Percentiles rank a stretch among this genome's conserved stretches.
Evolutionary conservation across 2,888 invertebrate species (phyloP).

Genomic region (Entomobrya multifasciata): DNA sequence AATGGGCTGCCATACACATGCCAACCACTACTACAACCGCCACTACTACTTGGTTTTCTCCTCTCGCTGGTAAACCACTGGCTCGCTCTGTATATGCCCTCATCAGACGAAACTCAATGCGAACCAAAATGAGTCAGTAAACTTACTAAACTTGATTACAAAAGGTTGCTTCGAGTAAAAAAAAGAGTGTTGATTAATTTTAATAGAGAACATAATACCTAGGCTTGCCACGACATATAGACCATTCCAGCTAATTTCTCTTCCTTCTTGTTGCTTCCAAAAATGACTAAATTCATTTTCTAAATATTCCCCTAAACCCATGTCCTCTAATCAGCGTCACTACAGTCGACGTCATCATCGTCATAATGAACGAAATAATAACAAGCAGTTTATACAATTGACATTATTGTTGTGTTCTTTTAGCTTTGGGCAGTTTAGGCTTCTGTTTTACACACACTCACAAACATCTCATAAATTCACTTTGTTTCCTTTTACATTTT

Average conservation of each 20-base stretch:
- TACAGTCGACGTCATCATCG: neutral
- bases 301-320: neutral
- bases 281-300: conserved; percentile 65
- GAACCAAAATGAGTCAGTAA: neutral
- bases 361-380: neutral
- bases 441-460: neutral
- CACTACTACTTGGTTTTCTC: conserved; percentile 4
- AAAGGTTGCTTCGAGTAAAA: neutral
- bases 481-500: conserved; percentile 23
- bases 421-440: neutral
- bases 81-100: neutral
- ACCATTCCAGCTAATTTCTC: conserved; percentile 56
- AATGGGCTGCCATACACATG: too few relatives aligned
- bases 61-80: conserved; percentile 44
- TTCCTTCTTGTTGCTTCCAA: conserved; percentile 25
- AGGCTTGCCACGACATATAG: conserved; percentile 21
- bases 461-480: conserved; percentile 49
- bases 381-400: neutral
- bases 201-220: conserved; percentile 23
- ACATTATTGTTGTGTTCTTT: conserved; percentile 34
- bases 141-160: conserved; percentile 24
- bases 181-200: conserved; percentile 32
- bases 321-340: too few relatives aligned
- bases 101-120: neutral
- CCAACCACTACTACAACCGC: too few relatives aligned